These are phyloP conservation scores for Chironomus riparius DNA, from an alignment of 2,888 invertebrate genomes.

Conservation along the genomic window DNA sequence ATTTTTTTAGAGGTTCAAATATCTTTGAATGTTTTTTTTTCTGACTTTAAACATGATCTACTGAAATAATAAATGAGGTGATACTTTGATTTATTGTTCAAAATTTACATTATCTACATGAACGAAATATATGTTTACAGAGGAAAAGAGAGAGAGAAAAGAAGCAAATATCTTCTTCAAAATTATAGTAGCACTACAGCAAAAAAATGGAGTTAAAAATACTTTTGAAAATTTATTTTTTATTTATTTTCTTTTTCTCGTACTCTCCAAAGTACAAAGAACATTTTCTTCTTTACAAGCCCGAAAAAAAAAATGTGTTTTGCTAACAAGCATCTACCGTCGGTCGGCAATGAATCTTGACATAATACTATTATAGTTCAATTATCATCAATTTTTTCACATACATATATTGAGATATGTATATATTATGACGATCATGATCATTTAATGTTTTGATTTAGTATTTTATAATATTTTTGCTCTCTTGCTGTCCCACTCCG, in stretches of 20 bases:
- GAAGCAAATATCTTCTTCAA: neutral
- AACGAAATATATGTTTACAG: neutral
- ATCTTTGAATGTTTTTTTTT: neutral
- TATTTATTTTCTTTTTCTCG: neutral
- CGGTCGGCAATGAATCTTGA: neutral
- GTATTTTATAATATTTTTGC: neutral
- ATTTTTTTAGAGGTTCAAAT: no score
- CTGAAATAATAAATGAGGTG: conserved; percentile 12
- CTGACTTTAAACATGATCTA: conserved; percentile 6
- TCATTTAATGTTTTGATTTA: neutral
- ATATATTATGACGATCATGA: neutral
- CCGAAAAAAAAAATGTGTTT: neutral
- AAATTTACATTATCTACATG: conserved; percentile 10
- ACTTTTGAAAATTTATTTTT: neutral
- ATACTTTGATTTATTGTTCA: conserved; percentile 10
- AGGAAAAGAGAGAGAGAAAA: neutral
- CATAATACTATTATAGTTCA: neutral
- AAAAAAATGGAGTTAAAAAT: neutral
- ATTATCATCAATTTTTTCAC: neutral
- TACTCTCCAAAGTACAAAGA: neutral
- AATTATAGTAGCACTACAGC: neutral
- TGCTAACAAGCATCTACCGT: neutral
- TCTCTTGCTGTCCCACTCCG: neutral
- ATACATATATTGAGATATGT: no score
- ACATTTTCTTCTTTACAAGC: neutral